These are phyloP conservation scores for Drosophila fungiperda DNA, from an alignment of 2,888 invertebrate genomes.

Conservation along the genomic window DNA sequence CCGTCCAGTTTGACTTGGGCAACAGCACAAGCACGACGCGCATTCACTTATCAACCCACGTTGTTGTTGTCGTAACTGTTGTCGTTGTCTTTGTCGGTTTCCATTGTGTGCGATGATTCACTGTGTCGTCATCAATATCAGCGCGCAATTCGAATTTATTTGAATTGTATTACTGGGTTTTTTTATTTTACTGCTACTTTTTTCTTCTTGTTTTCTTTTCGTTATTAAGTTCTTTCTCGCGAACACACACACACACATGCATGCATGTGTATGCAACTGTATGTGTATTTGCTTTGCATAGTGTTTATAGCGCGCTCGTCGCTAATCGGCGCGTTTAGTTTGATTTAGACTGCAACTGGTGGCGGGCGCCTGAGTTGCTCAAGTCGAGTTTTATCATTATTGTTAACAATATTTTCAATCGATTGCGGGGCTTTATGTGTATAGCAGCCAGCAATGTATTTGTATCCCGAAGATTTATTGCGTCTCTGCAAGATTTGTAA, in stretches of 20 bases:
- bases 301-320: constrained; percentile 57
- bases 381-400: background rate
- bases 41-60: constrained; percentile 17
- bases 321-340: constrained; percentile 64
- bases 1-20: background rate
- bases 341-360: constrained; percentile 64
- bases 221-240: background rate
- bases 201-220: constrained; percentile 9
- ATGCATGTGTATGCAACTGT: background rate
- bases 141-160: constrained; percentile 24
- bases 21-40: background rate
- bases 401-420: background rate
- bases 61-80: background rate
- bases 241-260: background rate
- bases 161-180: constrained; percentile 49
- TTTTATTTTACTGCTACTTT: constrained; percentile 14
- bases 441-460: constrained; percentile 37
- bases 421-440: constrained; percentile 30
- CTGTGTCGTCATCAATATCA: constrained; percentile 59
- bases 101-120: constrained; percentile 48
- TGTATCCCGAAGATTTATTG: constrained; percentile 47
- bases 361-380: constrained; percentile 35
- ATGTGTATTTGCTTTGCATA: constrained; percentile 15
- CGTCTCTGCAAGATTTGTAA: constrained; percentile 54
- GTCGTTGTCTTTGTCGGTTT: constrained; percentile 13